phyloP scores from a whole-genome alignment of 2,888 invertebrate species.

The Andrena bucephala region DNA sequence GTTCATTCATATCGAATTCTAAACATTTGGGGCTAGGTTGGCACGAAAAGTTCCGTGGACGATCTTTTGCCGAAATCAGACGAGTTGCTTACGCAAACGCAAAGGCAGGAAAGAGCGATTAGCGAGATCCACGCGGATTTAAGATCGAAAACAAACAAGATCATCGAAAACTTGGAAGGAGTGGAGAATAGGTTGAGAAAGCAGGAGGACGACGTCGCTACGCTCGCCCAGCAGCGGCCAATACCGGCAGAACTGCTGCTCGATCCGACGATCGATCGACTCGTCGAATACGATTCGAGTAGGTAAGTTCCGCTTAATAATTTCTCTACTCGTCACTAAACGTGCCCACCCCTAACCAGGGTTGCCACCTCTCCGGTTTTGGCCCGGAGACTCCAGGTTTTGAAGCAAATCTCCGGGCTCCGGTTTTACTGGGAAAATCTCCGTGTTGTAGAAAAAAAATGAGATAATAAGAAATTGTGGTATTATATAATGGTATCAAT shows the following conservation, averaged over 20 bases:
- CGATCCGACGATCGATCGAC: conserved; percentile 91
- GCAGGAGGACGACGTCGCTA: conserved; percentile 93
- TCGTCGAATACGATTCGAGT: conserved; percentile 92
- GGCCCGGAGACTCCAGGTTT: no score
- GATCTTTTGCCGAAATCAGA: conserved; percentile 95
- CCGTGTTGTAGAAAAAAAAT: no score
- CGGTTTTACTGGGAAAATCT: no score
- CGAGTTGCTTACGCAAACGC: conserved; percentile 93
- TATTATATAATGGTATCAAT: no score
- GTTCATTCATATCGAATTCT: background rate
- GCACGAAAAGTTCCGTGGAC: conserved; percentile 95
- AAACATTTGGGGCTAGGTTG: conserved; percentile 84
- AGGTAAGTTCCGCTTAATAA: conserved; percentile 85
- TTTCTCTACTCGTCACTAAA: no score
- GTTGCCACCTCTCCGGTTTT: no score
- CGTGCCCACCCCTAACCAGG: no score
- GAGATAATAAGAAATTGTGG: no score
- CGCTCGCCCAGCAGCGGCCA: conserved; percentile 91
- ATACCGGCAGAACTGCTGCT: conserved; percentile 91
- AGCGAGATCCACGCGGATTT: conserved; percentile 94
- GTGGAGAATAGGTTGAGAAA: conserved; percentile 94
- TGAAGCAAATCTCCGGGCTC: no score
- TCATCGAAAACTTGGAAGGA: conserved; percentile 94
- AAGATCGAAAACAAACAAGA: conserved; percentile 93
- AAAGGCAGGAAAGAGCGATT: conserved; percentile 94